A percentile compares a stretch with the other conserved stretches of the same genome.
These are phyloP conservation scores for Crocallis elinguaria DNA, from an alignment of 2,888 invertebrate species.

Conservation along the genomic window DNA sequence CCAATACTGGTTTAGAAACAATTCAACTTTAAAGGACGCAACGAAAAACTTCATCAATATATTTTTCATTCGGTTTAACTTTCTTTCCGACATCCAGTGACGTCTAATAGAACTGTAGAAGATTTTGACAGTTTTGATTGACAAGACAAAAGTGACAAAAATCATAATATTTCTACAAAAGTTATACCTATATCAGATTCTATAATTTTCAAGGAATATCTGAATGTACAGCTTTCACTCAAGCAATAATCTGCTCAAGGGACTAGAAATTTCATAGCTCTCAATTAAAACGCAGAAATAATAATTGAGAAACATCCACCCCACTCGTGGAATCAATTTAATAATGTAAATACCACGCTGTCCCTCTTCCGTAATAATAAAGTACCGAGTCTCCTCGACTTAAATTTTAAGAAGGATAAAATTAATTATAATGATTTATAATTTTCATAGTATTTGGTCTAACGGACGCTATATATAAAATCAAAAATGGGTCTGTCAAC, in stretches of 20 bases:
- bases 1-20: too few relatives aligned
- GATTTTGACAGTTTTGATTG: too few relatives aligned
- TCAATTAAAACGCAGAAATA: conserved; percentile 81
- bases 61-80: too few relatives aligned
- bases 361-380: conserved; percentile 49
- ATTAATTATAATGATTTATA: conserved; percentile 28
- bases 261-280: conserved; percentile 76
- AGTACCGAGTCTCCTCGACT: conserved; percentile 11
- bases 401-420: conserved; percentile 8
- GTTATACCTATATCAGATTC: too few relatives aligned
- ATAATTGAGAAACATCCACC: conserved; percentile 74
- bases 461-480: background rate
- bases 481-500: too few relatives aligned
- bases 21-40: too few relatives aligned
- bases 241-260: conserved; percentile 67
- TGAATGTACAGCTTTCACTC: conserved; percentile 41
- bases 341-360: conserved; percentile 71
- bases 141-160: too few relatives aligned
- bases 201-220: conserved; percentile 26
- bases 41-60: too few relatives aligned
- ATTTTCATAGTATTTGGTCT: background rate
- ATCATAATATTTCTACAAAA: too few relatives aligned
- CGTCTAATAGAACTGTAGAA: too few relatives aligned
- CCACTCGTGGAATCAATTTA: conserved; percentile 78
- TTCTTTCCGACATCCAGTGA: too few relatives aligned